Evolutionary conservation across 2,888 invertebrate genomes (phyloP), one percentile per base, ranked within the genome.

Genomic region (Apodemia mormo): DNA sequence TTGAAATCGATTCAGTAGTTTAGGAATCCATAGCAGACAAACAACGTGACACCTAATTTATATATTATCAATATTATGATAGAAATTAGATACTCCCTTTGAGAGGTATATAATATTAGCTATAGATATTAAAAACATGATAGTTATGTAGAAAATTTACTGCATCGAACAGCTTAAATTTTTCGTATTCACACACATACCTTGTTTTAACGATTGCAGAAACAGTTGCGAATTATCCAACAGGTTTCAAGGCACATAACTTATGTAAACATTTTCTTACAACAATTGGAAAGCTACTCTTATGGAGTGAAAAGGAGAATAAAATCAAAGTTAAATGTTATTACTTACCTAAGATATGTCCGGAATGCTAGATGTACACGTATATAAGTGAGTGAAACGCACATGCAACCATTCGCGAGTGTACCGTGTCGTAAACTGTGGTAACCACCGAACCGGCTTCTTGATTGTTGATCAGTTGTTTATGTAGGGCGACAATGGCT

Each of bases 401-500:
- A 76, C 83, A 76, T 70, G 77, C 73, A 70, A 22, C 54, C 72
- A 71, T 74, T 70, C 68, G 72, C 73, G 73, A 73, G 75, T 71
- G 52, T 52, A 52, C 14, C 72, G 76, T 72, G 73, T 72, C 75
- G 78, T 79, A 78, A 78, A 84, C 82, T 83, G 80, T 80, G 78
- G 79, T 76, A 79, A 81, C 61, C 33, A 14, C 33, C 61, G 30
- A 61, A 61, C 80, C 80, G 79, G 77, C 79, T 78, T 68, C 74
- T 77, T 79, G 79, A 79, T 78, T 80, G 77, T 73, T 75, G 79
- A 77, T 79, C 78, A 72, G 72, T 74, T 71, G 72, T 69, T 67
- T 69, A 49, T 71, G 73, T 79, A 76, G 77, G 71, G 76, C 74
- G 72, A 70, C 82, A 71, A 80, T 69, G 12, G 10, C 10, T 49